Base-by-base conservation (phyloP, 2,113 vertebrate species). In the Trematomus loennbergii region DNA sequence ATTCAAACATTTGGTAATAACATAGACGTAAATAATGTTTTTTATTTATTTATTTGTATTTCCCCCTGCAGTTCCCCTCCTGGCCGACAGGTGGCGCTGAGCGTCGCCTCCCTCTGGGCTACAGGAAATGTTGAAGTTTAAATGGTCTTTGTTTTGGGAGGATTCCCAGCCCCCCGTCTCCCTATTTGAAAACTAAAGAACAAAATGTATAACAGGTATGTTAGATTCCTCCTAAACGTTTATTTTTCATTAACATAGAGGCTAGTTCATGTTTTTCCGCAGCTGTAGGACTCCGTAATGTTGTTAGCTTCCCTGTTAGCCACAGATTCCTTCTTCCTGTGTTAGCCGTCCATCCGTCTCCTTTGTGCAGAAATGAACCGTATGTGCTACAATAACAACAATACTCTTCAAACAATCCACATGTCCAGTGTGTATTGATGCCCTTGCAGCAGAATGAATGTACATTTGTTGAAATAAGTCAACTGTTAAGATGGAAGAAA, bases 401-500 rank as follows among this genome's bases (percentile, higher is more conserved):
- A 74, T n/a, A 40, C 36, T 8, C 18, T 16, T 5, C 62, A 75
- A 71, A 40, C 63, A 70, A 52, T 25, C 79, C 49, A 9, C 43
- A 36, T 79, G 58, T 33, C 9, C 58, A 9, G 16, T 62, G 45
- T 73, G 25, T 72, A 78, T 76, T 74, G 66, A 77, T 64, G 53
- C 68, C 67, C 55, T 52, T 82, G 79, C 86, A 87, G 68, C 75
- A 83, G 69, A 77, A 75, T 89, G 67, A 89, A 88, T 89, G 64
- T 92, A 75, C 84, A 86, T 89, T 45, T 90, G 83, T 90, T 91
- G 62, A 88, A 91, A 87, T 93, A 92, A 93, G 88, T 89, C 89
- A 81, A 85, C 89, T 88, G 79, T 92, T 87, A 90, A 87, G 90
- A 95, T 95, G 94, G 93, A 95, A 75, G 92, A 94, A 87, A 93